Evolutionary conservation across 1,140 invertebrate genomes (phyloP), one percentile per base, ranked within the genome.

Genomic region (Ylistrum balloti): DNA sequence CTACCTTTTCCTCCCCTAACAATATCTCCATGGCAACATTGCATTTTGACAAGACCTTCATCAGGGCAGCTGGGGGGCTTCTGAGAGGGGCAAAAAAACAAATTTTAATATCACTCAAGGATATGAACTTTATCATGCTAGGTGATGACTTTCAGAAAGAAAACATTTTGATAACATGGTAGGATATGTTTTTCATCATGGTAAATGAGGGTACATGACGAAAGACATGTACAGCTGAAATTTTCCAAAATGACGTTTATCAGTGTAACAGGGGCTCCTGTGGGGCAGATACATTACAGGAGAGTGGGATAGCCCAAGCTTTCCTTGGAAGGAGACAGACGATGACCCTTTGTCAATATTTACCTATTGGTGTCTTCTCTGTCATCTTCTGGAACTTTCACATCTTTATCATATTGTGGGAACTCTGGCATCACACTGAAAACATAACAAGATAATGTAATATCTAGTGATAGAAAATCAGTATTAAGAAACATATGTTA

Each of bases 1-100:
- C 97, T 90, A 96, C 90, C 33, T 85, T 90, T n/a, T 93, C 90
- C 32, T 95, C 94, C 86, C 91, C 86, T 17, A 96, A 89, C 32
- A 95, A 35, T 20, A 90, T 87, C 17, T 93, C 91, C 15, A 94
- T 89, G 5, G 93, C 87, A 28, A 92, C 74, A 87, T 88, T 89
- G 86, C 91, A 89, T 33, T 90, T 88, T 33, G 90, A 41, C 33
- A 95, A 48, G 22, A 92, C 87, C n/a, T 86, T 90, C 91, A 95
- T 93, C 56, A 94, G 85, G n/a, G 88, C 85, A 17, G 38, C 35
- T 28, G 93, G 93, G 2, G 94, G 94, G 88, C 90, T 91, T 48
- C 93, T 93, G 48, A 3, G 90, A 88, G 45, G 11, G 15, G 45
- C 11, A n/a, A 17, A 48, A 17, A 48, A 3, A 13, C 45, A 48